A percentile compares a stretch with the other conserved stretches of the same genome.
Conservation (phyloP, 92 coral and sea anemone genomes). For the Meandrina meandrites region DNA sequence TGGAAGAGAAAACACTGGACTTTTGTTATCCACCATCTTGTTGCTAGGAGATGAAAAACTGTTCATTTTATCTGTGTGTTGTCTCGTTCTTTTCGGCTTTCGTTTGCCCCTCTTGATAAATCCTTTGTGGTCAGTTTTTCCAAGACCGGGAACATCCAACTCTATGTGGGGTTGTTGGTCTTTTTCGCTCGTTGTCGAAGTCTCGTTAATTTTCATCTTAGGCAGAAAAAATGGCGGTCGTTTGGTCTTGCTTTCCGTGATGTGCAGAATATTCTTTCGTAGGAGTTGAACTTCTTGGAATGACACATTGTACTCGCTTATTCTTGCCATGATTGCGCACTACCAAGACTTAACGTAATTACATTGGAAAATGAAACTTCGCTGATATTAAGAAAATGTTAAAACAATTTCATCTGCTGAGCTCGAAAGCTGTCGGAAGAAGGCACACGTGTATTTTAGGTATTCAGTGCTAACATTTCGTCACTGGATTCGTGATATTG, state of each 20-base stretch:
- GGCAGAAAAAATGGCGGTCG: slow-evolving; percentile 32
- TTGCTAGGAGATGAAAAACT: slow-evolving; percentile 17
- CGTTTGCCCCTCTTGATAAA: background rate
- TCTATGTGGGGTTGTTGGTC: slow-evolving; percentile 3
- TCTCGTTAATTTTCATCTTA: background rate
- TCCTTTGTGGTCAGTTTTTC: background rate
- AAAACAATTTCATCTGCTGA: background rate
- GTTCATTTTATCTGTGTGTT: background rate
- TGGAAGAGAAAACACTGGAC: slow-evolving; percentile 6
- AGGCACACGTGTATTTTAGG: background rate
- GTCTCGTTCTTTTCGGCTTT: background rate
- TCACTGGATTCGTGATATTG: background rate
- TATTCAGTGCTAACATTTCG: background rate
- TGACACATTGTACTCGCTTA: slow-evolving; percentile 20
- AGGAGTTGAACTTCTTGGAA: slow-evolving; percentile 13
- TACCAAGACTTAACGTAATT: background rate
- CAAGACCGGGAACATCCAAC: slow-evolving; percentile 26
- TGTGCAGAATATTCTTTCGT: background rate
- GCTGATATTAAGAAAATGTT: background rate
- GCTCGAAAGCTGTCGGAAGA: background rate
- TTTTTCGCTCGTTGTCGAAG: background rate
- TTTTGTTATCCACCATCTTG: background rate
- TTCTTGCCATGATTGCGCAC: slow-evolving; percentile 10
- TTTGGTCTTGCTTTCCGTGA: background rate
- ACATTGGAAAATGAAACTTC: background rate